phyloP scores from a whole-genome alignment of 2,797 vertebrate species.

The Mionectes olivaceus region DNA sequence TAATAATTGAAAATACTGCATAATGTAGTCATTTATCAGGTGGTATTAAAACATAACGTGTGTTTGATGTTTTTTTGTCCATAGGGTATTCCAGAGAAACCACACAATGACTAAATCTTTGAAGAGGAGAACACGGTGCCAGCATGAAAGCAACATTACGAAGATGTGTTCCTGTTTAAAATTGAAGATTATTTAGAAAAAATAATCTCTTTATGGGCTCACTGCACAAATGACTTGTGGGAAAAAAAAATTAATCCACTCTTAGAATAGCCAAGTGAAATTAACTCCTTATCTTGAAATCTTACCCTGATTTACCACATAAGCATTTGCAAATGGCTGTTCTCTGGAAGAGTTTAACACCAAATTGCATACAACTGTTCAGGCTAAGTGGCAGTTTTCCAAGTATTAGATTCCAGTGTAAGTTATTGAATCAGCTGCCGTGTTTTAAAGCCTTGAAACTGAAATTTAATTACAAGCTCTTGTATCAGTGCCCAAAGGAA shows the following conservation, averaged over 20 bases:
- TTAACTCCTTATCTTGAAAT: slow-evolving; percentile 56
- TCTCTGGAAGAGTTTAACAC: slow-evolving; percentile 48
- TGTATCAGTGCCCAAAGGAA: slow-evolving; percentile 72
- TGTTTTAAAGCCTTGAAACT: slow-evolving; percentile 72
- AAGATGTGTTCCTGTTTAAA: slow-evolving; percentile 32
- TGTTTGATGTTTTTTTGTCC: neutral
- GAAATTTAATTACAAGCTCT: slow-evolving; percentile 69
- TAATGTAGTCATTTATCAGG: neutral
- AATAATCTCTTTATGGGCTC: slow-evolving; percentile 66
- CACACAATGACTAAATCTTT: slow-evolving; percentile 87
- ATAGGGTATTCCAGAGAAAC: slow-evolving; percentile 90
- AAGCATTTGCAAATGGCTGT: slow-evolving; percentile 30
- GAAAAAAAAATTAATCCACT: slow-evolving; percentile 23
- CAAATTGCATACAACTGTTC: slow-evolving; percentile 26
- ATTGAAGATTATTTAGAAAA: slow-evolving; percentile 64
- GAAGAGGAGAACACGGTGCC: neutral
- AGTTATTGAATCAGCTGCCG: slow-evolving; percentile 71
- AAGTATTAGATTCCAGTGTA: slow-evolving; percentile 60
- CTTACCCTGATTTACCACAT: slow-evolving; percentile 14
- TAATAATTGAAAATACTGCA: neutral
- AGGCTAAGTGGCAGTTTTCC: slow-evolving; percentile 50
- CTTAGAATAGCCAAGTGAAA: slow-evolving; percentile 59
- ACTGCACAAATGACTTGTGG: slow-evolving; percentile 61
- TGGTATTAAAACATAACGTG: neutral
- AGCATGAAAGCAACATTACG: slow-evolving; percentile 34